Evolutionary conservation across 2,797 vertebrate genomes (phyloP).

Genomic region (Schizopygopsis malacanthus): DNA sequence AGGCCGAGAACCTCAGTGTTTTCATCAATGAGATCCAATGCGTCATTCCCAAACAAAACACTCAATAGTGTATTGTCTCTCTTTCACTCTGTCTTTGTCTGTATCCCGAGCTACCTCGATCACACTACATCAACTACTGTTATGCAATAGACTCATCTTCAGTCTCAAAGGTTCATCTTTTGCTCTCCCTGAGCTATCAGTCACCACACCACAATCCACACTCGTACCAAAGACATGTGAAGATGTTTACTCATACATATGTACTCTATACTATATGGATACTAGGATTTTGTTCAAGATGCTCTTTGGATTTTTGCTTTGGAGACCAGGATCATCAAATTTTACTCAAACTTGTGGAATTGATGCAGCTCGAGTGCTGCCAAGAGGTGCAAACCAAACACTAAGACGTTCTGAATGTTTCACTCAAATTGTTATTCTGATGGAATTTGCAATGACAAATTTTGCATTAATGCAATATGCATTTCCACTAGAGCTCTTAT

Average conservation of each 20-base stretch:
- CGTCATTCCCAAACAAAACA: neutral
- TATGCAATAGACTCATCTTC: slow-evolving; percentile 34
- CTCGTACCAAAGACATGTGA: neutral
- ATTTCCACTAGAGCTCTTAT: neutral
- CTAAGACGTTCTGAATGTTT: neutral
- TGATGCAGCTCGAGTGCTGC: neutral
- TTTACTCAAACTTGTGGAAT: neutral
- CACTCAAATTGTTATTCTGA: neutral
- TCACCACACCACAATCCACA: neutral
- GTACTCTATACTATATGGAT: neutral
- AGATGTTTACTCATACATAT: neutral
- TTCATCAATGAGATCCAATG: slow-evolving; percentile 25
- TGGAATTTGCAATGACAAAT: neutral
- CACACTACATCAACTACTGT: slow-evolving; percentile 22
- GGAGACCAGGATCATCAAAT: neutral
- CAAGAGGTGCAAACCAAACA: neutral
- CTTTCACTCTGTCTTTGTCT: slow-evolving; percentile 23
- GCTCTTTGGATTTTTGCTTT: neutral
- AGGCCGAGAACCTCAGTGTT: slow-evolving; percentile 6
- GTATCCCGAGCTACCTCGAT: slow-evolving; percentile 34
- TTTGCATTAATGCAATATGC: neutral
- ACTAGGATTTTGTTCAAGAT: neutral
- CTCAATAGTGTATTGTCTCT: slow-evolving; percentile 21
- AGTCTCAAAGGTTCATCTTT: slow-evolving; percentile 39
- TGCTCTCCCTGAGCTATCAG: slow-evolving; percentile 17